These are phyloP conservation scores for Aplochiton taeniatus DNA, from an alignment of 2,797 vertebrate genomes.

Conservation along the genomic window DNA sequence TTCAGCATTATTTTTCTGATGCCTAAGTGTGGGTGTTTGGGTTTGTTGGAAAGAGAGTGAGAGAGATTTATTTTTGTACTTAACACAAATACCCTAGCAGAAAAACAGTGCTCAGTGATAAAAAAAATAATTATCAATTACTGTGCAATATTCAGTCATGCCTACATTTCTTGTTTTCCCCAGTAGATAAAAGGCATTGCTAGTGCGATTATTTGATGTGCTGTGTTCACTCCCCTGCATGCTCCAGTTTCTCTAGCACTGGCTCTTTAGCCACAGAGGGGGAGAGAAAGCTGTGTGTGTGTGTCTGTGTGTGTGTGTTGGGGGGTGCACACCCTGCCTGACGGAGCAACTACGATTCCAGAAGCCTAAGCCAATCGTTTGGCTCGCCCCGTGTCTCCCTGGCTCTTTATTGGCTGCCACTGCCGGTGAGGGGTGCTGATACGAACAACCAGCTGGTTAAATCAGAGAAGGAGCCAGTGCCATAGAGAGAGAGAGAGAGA, in stretches of 20 bases:
- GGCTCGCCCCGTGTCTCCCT: conserved; percentile 57
- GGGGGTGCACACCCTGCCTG: conserved; percentile 43
- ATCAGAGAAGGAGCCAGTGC: conserved; percentile 58
- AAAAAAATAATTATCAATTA: too few relatives aligned
- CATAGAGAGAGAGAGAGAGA: conserved; percentile 25
- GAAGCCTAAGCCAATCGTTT: conserved; percentile 71
- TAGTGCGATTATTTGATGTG: conserved; percentile 19
- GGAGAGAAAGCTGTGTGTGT: not conserved
- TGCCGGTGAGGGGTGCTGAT: conserved; percentile 66
- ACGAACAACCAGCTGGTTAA: conserved; percentile 62
- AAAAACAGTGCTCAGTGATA: too few relatives aligned
- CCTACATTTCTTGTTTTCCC: conserved; percentile 8
- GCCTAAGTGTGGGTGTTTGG: not conserved
- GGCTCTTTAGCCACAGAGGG: conserved; percentile 20
- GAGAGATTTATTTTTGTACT: too few relatives aligned
- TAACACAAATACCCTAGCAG: too few relatives aligned
- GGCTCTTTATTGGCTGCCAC: conserved; percentile 76
- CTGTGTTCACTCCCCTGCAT: conserved; percentile 21
- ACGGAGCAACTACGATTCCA: conserved; percentile 46
- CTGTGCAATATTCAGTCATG: too few relatives aligned
- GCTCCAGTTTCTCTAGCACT: conserved; percentile 46
- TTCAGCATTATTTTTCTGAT: not conserved
- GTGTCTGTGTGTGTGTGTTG: conserved; percentile 9
- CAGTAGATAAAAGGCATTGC: conserved; percentile 21
- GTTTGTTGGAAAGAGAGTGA: too few relatives aligned